phyloP scores from a whole-genome alignment of 2,113 vertebrate genomes.

The Columba livia region DNA sequence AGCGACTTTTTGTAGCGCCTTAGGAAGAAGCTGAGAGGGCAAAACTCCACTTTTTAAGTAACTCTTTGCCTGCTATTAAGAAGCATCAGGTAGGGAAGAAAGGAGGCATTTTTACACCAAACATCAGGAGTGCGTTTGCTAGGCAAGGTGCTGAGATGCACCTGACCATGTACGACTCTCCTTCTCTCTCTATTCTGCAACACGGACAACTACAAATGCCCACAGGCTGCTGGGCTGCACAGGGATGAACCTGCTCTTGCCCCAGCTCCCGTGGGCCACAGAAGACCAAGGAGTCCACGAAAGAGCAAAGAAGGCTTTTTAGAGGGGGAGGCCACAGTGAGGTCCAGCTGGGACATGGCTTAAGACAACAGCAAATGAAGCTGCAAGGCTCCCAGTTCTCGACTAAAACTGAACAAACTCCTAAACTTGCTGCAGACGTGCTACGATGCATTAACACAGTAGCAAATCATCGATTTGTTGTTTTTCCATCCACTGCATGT shows the following conservation, averaged over 20 bases:
- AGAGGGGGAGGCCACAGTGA: not conserved
- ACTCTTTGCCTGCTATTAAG: not conserved
- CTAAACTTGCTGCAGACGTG: not conserved
- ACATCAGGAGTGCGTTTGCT: not conserved
- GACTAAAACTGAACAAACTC: not conserved
- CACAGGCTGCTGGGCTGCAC: not conserved
- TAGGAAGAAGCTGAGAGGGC: not conserved
- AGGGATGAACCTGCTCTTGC: not conserved
- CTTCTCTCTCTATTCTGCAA: not conserved
- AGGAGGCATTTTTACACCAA: not conserved
- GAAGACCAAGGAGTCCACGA: not conserved
- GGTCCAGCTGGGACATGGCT: not conserved
- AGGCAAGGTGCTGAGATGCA: not conserved
- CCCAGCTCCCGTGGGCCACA: not conserved
- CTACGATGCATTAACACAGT: not conserved
- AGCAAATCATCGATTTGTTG: not conserved
- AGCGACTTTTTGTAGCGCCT: not conserved
- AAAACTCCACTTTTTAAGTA: not conserved
- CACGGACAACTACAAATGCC: not conserved
- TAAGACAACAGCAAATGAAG: not conserved
- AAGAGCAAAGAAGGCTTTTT: not conserved
- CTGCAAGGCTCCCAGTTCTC: not conserved
- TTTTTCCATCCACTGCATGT: not conserved
- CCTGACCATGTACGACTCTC: fast-evolving
- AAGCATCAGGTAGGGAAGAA: not conserved